Conservation (phyloP, 1,140 invertebrate genomes). For the Lasioglossum albipes region DNA sequence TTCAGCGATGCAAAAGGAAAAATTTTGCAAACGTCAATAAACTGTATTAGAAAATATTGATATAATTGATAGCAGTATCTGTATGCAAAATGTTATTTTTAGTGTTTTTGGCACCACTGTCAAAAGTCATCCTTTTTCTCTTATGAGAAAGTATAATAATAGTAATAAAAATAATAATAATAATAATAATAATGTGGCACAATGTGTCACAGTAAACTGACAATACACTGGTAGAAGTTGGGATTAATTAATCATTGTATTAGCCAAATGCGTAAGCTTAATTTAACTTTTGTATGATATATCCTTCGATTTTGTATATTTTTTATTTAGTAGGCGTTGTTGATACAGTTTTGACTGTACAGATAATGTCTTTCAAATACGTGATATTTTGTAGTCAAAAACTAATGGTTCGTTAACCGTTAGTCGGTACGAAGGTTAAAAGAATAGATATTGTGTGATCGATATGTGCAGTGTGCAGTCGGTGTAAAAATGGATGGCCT, state of each 20-base stretch:
- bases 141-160: slow-evolving; percentile 9
- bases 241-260: slow-evolving; percentile 43
- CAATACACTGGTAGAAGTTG: slow-evolving; percentile 61
- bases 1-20: too few species aligned
- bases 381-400: slow-evolving; percentile 34
- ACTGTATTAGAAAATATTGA: background rate
- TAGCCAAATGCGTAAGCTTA: slow-evolving; percentile 48
- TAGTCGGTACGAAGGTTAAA: slow-evolving; percentile 26
- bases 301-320: slow-evolving; percentile 42
- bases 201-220: slow-evolving; percentile 45
- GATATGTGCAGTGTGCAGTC: background rate
- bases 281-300: slow-evolving; percentile 38
- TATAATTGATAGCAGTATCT: background rate
- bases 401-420: slow-evolving; percentile 18
- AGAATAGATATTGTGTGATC: background rate
- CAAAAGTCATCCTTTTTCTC: slow-evolving; percentile 1
- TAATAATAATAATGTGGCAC: slow-evolving; percentile 14
- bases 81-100: background rate
- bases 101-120: slow-evolving; percentile 6
- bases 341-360: slow-evolving; percentile 29
- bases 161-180: too few species aligned
- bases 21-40: background rate
- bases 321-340: slow-evolving; percentile 22
- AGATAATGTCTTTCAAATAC: slow-evolving; percentile 46
- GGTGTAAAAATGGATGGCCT: slow-evolving; percentile 1